A percentile compares a stretch with the other conserved stretches of the same genome.
phyloP scores from a whole-genome alignment of 2,888 invertebrate species.

The Gymnocheta viridis region DNA sequence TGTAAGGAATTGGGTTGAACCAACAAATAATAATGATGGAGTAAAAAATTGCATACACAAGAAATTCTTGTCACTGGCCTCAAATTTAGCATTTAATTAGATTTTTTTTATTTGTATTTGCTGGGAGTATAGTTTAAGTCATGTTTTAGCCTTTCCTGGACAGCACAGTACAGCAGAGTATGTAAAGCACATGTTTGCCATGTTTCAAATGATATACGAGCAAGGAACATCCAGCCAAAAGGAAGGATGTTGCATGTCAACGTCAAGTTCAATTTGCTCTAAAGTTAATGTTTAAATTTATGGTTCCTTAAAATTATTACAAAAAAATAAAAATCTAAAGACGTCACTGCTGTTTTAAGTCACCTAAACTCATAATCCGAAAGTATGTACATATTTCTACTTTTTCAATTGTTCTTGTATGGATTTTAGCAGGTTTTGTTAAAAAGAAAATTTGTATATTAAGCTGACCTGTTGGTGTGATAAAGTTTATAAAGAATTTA shows the following conservation, averaged over 20 bases:
- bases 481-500: background rate
- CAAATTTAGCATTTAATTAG: conserved; percentile 67
- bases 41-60: conserved; percentile 34
- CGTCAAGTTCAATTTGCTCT: conserved; percentile 71
- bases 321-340: background rate
- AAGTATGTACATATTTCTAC: conserved; percentile 16
- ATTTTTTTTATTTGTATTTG: conserved; percentile 1
- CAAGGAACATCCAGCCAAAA: conserved; percentile 29
- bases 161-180: background rate
- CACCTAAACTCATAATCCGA: conserved; percentile 44
- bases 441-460: background rate
- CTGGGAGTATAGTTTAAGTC: conserved; percentile 3
- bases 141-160: background rate
- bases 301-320: conserved; percentile 60
- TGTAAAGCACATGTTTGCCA: conserved; percentile 15
- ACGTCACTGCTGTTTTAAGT: background rate
- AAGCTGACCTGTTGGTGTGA: background rate
- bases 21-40: conserved; percentile 30
- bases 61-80: conserved; percentile 64
- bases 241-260: conserved; percentile 71
- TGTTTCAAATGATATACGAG: conserved; percentile 10
- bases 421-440: background rate
- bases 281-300: conserved; percentile 70
- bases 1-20: conserved; percentile 10
- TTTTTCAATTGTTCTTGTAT: background rate